Evolutionary conservation across 2,888 invertebrate species (phyloP), one percentile per base, ranked within the genome.

Genomic region (Erebia ligea): DNA sequence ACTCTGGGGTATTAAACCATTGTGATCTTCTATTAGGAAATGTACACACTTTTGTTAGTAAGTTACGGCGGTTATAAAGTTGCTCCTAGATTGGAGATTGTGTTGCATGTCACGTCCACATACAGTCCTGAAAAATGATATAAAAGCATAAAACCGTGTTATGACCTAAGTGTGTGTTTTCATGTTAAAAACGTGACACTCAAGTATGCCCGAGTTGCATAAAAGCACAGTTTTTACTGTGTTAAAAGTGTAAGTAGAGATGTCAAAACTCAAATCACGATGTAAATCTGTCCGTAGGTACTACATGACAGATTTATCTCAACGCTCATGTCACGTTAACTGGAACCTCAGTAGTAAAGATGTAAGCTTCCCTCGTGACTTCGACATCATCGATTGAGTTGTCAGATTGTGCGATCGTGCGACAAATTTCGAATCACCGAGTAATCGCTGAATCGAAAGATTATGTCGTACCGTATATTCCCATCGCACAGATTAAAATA

Each of bases 1-100:
- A 76, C 75, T 59, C 61, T 71, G 68, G 63, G 40, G 58, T 64
- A 72, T 68, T 61, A 54, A 54, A 69, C 70, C 66, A 61, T 58
- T 67, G 62, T 56, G 52, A 40, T 66, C 50, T 45, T 64, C 50
- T 68, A 4, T 57, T 54, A 73, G 57, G 62, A 25, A 40, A 40
- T 56, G 40, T 67, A 67, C 19, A 57, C 42, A 68, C 63, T 25
- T 42, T 61, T 61, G 56, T 21, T 15, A 17, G 54, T 21, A 57
- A 17, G 54, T 45, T 45, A 11, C 17, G 1, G 17, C 11, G 15
- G 50, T n/a, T 52, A 17, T 52, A 52, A 52, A 52, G 52, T 8
- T 17, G 17, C 52, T 34, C 34, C 5, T 2, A 34, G 34, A 34
- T 34, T 34, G 6, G 52, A 17, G 4, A 8, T 15, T 15, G 1